Base-by-base conservation (phyloP, 2,797 vertebrate species). In the Dermochelys coriacea region DNA sequence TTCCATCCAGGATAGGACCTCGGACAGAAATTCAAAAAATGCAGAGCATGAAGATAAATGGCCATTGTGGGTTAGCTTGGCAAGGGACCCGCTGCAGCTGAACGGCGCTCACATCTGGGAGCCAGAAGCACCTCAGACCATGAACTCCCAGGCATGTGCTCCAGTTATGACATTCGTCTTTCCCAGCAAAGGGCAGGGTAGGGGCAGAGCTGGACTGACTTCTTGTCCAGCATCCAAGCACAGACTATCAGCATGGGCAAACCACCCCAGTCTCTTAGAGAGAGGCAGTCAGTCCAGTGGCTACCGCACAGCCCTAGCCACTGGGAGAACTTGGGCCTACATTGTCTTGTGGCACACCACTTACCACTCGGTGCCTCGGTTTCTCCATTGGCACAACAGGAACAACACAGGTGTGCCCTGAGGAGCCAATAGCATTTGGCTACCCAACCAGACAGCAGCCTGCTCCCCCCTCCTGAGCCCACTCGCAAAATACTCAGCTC, bases 41-140 rank as follows among this genome's bases (percentile, higher is more conserved):
- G 12, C 29, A 47, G 61, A 92, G n/a, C 81, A 49, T 93, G 84
- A 95, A 94, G 94, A 97, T 95, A 95, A 97, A 94, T 75, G 31
- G 86, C 85, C 82, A 81, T 25, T 86, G 87, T 71, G 93, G 80
- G 91, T 59, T 3, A 0, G 23, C 75, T 94, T 96, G 91, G 91
- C 88, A 96, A 95, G 41, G 41, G 47, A 37, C 55, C 80, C 11
- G 8, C 21, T 2, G 80, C 89, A 96, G 90, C 89, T 95, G 90
- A 95, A 82, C 19, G 84, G 54, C 74, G 90, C 52, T 89, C 75
- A 61, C 95, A 94, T 75, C 54, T 97, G 96, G 96, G 96, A 97
- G 82, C 84, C 77, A 82, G 3, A 87, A 96, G 54, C 52, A 49
- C 84, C 78, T 88, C 49, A 91, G 82, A 92, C 86, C 91, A 95